Evolutionary conservation across 2,797 vertebrate species (phyloP), one percentile per base, ranked within the genome.

Genomic region (Sus cebifrons): DNA sequence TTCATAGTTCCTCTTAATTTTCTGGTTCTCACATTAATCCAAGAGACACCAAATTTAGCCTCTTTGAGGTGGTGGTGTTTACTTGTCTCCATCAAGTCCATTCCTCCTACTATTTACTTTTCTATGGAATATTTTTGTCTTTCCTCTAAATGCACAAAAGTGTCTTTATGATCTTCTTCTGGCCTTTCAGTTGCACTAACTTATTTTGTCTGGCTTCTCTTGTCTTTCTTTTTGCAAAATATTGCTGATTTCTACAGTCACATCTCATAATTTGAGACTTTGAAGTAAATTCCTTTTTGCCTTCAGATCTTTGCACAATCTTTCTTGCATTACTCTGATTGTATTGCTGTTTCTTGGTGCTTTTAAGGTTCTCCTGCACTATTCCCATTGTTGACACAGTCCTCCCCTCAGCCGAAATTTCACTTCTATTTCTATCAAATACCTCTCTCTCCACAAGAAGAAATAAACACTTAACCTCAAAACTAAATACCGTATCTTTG

Each of bases 401-500:
- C 13, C 17, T 87, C 23, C 32, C 5, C 2, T 73, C 3, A 65
- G n/a, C 29, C 93, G n/a, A 70, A 82, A 87, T n/a, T 56, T 92
- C 20, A 64, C 25, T 70, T 23, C 25, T 44, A 20, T 96, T 93
- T 91, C 86, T 91, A 20, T 44, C 62, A 49, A 95, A 68, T 67
- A 36, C 12, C 32, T 83, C 20, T 15, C 32, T 83, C 15, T 83
- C 49, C 75, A 73, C 18, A 96, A 90, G 7, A 85, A 70, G 36
- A 74, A 44, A 27, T 82, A 84, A 84, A 95, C 9, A 54, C 49
- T 92, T 52, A 92, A 79, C 58, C n/a, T 65, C 62, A n/a, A 88
- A 95, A 74, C 49, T 49, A 74, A 96, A 85, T 54, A 79, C 65
- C 49, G 6, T 91, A 64, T n/a, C 36, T 82, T 70, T 95, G 81